A percentile compares a stretch with the other conserved stretches of the same genome.
phyloP scores from a whole-genome alignment of 2,888 invertebrate genomes.

The Macrosiphum euphorbiae region DNA sequence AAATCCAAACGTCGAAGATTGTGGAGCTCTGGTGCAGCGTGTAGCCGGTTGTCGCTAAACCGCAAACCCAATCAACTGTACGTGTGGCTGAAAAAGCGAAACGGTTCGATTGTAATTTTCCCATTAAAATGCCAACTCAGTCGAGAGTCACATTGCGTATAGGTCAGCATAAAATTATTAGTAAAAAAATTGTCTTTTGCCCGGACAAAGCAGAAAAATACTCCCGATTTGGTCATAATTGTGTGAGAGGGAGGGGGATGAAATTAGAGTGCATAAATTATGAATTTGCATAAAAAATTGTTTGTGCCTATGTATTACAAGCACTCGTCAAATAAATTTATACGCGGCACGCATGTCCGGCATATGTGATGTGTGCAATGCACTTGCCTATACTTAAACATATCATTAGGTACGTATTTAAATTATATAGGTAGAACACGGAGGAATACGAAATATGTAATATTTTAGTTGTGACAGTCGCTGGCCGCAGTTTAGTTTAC shows the following conservation, averaged over 20 bases:
- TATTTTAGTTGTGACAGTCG: neutral
- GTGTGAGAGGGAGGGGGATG: neutral
- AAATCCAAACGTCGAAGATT: neutral
- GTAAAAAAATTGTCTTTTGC: neutral
- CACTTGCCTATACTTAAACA: neutral
- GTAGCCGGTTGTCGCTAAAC: neutral
- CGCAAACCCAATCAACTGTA: neutral
- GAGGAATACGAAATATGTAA: neutral
- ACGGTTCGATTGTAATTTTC: neutral
- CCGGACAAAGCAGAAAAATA: too few species aligned
- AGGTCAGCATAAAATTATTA: neutral
- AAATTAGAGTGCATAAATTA: neutral
- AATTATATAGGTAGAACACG: neutral
- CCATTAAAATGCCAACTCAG: too few species aligned
- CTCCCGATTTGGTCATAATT: neutral
- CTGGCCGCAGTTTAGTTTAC: neutral
- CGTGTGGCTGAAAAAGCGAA: neutral
- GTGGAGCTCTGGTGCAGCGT: neutral
- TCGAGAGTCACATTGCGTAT: neutral
- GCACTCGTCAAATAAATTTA: neutral
- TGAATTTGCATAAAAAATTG: neutral
- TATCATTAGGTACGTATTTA: neutral
- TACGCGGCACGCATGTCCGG: neutral
- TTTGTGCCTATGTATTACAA: neutral
- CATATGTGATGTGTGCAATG: neutral